Evolutionary conservation across 2,888 invertebrate species (phyloP).

Genomic region (Nasonovia ribisnigri): DNA sequence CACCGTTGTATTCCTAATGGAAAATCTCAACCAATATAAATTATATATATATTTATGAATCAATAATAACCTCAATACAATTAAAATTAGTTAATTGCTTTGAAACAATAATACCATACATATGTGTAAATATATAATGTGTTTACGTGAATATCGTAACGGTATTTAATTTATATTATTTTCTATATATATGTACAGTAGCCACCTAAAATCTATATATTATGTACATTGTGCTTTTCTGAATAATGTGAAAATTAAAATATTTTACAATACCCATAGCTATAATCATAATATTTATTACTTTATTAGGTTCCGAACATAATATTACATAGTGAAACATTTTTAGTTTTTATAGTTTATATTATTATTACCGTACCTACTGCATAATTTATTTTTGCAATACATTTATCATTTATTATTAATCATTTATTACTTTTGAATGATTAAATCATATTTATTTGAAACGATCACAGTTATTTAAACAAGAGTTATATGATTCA

Average conservation of each 20-base stretch:
- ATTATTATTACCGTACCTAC: neutral
- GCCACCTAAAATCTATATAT: neutral
- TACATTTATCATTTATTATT: neutral
- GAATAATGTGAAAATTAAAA: neutral
- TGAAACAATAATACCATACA: neutral
- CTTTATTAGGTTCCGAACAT: neutral
- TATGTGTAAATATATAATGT: neutral
- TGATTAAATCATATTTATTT: neutral
- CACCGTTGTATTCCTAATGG: neutral
- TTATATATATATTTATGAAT: neutral
- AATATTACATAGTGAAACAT: neutral
- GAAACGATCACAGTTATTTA: neutral
- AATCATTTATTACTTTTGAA: neutral
- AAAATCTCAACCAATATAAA: neutral
- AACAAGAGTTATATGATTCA: neutral
- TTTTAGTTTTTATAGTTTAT: neutral
- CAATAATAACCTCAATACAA: neutral
- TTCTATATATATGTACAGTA: too few relatives aligned
- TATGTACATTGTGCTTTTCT: neutral
- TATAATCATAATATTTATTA: neutral
- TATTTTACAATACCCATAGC: neutral
- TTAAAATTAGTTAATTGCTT: neutral
- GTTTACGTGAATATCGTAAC: neutral
- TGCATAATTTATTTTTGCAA: neutral
- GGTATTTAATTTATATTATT: neutral